Conservation (phyloP, 92 coral and sea anemone genomes). For the Palythoa heliodiscus region DNA sequence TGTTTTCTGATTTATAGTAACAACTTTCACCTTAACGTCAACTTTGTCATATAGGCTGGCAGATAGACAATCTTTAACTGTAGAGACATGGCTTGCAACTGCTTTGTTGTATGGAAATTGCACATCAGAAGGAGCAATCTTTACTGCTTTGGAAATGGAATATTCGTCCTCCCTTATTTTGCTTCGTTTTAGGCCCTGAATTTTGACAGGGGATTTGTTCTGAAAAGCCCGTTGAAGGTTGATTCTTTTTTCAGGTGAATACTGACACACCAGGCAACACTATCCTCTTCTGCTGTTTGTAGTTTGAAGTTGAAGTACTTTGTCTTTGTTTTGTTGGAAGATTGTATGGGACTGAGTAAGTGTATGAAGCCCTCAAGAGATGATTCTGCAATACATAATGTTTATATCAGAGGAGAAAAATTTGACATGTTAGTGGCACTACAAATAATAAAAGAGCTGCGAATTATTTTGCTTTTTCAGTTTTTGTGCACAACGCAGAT, state of each 20-base stretch:
- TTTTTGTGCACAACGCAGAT: neutral
- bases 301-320: conserved; percentile 44
- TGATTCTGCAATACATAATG: conserved; percentile 21
- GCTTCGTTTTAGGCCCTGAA: too few relatives aligned
- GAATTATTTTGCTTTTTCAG: neutral
- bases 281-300: too few relatives aligned
- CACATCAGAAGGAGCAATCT: conserved; percentile 30
- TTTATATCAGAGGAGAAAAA: neutral
- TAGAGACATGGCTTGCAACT: too few relatives aligned
- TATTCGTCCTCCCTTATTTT: too few relatives aligned
- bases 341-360: conserved; percentile 17
- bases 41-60: conserved; percentile 49
- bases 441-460: neutral
- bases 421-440: too few relatives aligned
- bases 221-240: conserved; percentile 29
- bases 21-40: too few relatives aligned
- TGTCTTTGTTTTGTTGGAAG: conserved; percentile 20
- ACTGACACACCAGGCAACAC: conserved; percentile 43
- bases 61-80: conserved; percentile 50
- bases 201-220: conserved; percentile 35
- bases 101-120: conserved; percentile 41
- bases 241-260: conserved; percentile 42
- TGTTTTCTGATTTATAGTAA: too few relatives aligned
- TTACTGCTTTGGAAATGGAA: conserved; percentile 45
- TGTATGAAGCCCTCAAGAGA: conserved; percentile 44